These are phyloP conservation scores for Popillia japonica DNA, from an alignment of 1,140 invertebrate species.

Conservation along the genomic window DNA sequence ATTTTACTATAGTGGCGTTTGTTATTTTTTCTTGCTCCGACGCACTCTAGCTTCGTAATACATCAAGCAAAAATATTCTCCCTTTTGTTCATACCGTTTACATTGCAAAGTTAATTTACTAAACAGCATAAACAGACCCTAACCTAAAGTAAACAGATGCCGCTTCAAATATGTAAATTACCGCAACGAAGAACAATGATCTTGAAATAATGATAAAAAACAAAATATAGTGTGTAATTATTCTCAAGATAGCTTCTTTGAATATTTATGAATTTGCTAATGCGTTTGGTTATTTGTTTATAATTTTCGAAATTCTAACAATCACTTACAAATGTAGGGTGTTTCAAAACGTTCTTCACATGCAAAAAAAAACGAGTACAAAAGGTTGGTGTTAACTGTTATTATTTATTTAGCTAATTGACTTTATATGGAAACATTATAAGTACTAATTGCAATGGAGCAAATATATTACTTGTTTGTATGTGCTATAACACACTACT, in stretches of 20 bases:
- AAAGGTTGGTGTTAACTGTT: no score
- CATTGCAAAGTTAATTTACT: slow-evolving; percentile 30
- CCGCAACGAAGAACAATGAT: slow-evolving; percentile 32
- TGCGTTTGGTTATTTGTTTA: background rate
- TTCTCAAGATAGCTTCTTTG: background rate
- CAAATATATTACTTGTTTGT: no score
- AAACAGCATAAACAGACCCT: slow-evolving; percentile 23
- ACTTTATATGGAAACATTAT: no score
- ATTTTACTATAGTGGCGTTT: slow-evolving; percentile 22
- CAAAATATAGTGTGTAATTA: background rate
- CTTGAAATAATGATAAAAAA: slow-evolving; percentile 18
- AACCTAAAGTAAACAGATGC: slow-evolving; percentile 31
- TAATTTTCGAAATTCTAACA: slow-evolving; percentile 16
- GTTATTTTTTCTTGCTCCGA: slow-evolving; percentile 8
- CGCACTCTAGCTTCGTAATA: slow-evolving; percentile 8
- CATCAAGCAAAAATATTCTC: background rate
- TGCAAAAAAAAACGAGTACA: no score
- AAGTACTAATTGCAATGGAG: no score
- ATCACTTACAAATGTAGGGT: no score
- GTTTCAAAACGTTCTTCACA: no score
- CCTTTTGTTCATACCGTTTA: slow-evolving; percentile 22
- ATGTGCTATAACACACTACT: no score
- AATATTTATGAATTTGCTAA: slow-evolving; percentile 5
- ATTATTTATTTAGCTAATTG: no score
- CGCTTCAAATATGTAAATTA: slow-evolving; percentile 29